phyloP scores from a whole-genome alignment of 2,888 invertebrate genomes.

The Ypsolopha scabrella region DNA sequence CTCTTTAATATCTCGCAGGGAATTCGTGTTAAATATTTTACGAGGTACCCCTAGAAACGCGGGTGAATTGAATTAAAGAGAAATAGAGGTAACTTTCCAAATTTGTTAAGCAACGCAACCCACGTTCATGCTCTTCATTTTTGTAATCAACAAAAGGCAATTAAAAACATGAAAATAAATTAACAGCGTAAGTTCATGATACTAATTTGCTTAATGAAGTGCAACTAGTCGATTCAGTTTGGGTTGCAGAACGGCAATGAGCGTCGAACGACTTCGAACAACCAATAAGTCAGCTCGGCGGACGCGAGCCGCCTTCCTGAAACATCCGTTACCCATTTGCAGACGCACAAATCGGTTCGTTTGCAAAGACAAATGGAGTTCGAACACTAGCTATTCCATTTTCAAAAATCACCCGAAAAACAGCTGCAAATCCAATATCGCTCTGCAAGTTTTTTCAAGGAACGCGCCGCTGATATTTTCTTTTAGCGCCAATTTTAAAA shows the following conservation, averaged over 20 bases:
- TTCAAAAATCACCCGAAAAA: slow-evolving; percentile 55
- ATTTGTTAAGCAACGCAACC: too few relatives aligned
- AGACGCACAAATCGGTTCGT: slow-evolving; percentile 66
- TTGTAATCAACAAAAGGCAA: too few relatives aligned
- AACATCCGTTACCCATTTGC: slow-evolving; percentile 61
- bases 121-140: too few relatives aligned
- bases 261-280: slow-evolving; percentile 38
- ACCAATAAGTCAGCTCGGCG: slow-evolving; percentile 44
- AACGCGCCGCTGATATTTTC: slow-evolving; percentile 18
- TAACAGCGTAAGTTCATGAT: neutral
- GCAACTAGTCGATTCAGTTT: neutral
- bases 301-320: slow-evolving; percentile 50
- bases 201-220: neutral
- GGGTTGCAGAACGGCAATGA: slow-evolving; percentile 22
- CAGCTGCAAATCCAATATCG: slow-evolving; percentile 49
- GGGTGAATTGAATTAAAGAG: neutral
- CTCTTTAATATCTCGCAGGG: neutral
- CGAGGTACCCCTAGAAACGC: neutral
- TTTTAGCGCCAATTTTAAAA: slow-evolving; percentile 13
- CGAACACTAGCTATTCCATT: slow-evolving; percentile 44
- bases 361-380: slow-evolving; percentile 62
- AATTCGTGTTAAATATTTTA: neutral
- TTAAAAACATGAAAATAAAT: neutral
- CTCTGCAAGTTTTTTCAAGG: slow-evolving; percentile 15
- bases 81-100: too few relatives aligned